phyloP scores from a whole-genome alignment of 2,888 invertebrate genomes.

The Melanchra persicariae region DNA sequence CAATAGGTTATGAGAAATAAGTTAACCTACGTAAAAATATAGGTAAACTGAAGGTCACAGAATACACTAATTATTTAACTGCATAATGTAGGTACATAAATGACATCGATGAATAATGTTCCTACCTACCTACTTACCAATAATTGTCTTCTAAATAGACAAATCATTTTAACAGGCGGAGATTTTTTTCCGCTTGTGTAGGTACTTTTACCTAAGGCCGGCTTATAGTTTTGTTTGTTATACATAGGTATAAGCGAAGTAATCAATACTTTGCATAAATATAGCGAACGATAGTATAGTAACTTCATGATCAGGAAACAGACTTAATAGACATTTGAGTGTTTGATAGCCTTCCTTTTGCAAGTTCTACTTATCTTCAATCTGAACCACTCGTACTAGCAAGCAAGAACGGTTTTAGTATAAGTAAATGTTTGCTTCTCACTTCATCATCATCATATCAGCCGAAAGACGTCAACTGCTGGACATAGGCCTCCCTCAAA shows the following conservation, averaged over 20 bases:
- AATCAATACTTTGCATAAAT: constrained; percentile 5
- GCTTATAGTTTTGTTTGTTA: constrained; percentile 11
- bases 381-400: background rate
- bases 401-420: constrained; percentile 13
- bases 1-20: constrained; percentile 15
- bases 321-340: background rate
- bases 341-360: background rate
- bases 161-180: constrained; percentile 14
- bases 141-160: constrained; percentile 20
- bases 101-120: constrained; percentile 11
- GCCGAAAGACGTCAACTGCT: too few species aligned
- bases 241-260: background rate
- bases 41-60: constrained; percentile 39
- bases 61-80: constrained; percentile 41
- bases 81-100: constrained; percentile 19
- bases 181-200: constrained; percentile 3
- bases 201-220: background rate
- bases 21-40: constrained; percentile 22
- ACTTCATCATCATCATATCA: too few species aligned
- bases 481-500: too few species aligned
- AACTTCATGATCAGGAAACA: constrained; percentile 7
- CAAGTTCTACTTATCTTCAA: background rate
- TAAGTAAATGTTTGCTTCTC: constrained; percentile 29
- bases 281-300: background rate
- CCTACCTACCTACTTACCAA: too few species aligned